Evolutionary conservation across 2,113 vertebrate genomes (phyloP), one percentile per base, ranked within the genome.

Genomic region (Scalopus aquaticus): DNA sequence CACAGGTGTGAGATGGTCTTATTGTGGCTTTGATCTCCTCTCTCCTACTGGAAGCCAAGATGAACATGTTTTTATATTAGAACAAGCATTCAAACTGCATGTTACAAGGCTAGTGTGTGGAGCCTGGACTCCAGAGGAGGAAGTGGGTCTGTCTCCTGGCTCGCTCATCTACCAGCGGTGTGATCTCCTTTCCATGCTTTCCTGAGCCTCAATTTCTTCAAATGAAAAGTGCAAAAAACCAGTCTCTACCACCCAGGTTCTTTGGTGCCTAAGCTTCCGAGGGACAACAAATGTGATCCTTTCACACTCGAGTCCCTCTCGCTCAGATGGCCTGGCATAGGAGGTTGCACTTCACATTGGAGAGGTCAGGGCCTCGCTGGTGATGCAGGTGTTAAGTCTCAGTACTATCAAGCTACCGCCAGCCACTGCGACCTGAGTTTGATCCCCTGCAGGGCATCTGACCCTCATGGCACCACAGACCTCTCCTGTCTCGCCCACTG

Each of bases 71-170:
- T 54, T 54, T 20, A 54, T 54, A 54, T 20, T 17, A 22, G 22
- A 42, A 7, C 4, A 2, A 32, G n/a, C 24, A 39, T 62, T 26
- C 15, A 17, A 5, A 11, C 9, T 51, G 32, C 0, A 11, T 3
- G 3, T 13, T 6, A 5, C 16, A 6, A n/a, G 44, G 11, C 28
- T 44, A 5, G 79, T 0, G 4, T 2, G 26, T 0, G 11, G 37
- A 6, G 10, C 9, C 17, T 0, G 32, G 46, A 4, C 72, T 60
- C 37, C 3, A 54, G 30, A 17, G 39, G 0, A 39, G 28, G 20
- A 4, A 1, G 7, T 17, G 22, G 11, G 2, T 11, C 39, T 37
- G 54, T 24, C 15, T 9, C 11, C 5, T n/a, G 32, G 28, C 19
- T 30, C 54, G 73, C 15, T 60, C 17, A 32, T 37, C 58, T 9